These are phyloP conservation scores for Picathartes gymnocephalus DNA, from an alignment of 2,113 vertebrate species.

Conservation along the genomic window DNA sequence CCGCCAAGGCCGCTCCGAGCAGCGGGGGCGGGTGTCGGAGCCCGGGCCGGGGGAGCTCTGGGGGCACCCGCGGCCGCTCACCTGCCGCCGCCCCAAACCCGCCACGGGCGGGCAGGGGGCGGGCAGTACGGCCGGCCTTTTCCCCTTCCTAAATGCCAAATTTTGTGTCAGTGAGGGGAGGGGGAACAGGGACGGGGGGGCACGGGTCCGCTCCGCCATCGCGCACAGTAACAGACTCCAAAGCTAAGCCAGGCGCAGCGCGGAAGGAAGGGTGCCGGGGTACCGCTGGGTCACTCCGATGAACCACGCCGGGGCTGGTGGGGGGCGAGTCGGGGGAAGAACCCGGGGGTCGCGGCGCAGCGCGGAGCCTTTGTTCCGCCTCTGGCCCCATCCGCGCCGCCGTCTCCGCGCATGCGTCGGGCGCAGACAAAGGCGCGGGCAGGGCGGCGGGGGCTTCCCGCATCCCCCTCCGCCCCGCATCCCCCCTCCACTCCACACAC, in stretches of 20 bases:
- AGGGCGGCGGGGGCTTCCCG: constrained; percentile 28
- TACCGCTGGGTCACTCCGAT: background rate
- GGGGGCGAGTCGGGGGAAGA: background rate
- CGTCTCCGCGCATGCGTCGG: constrained; percentile 71
- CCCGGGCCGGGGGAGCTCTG: background rate
- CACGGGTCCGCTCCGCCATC: background rate
- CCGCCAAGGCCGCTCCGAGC: background rate
- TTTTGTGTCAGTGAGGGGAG: background rate
- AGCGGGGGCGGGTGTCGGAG: background rate
- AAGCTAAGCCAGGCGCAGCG: background rate
- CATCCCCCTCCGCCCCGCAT: background rate
- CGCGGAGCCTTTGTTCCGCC: constrained; percentile 15
- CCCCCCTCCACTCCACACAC: too few species aligned
- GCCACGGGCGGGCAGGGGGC: background rate
- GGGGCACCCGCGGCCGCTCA: background rate
- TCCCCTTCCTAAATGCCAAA: background rate
- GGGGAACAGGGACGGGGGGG: too few species aligned
- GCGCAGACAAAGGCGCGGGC: constrained; percentile 78
- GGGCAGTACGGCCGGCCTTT: background rate
- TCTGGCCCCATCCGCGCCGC: background rate
- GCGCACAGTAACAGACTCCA: background rate
- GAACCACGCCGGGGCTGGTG: background rate
- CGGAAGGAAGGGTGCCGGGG: background rate
- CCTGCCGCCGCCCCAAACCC: background rate
- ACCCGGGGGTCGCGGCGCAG: background rate